Percentiles rank a stretch among this genome's conserved stretches.
These are phyloP conservation scores for Bubalus kerabau DNA, from an alignment of 2,113 vertebrate species.

Conservation along the genomic window DNA sequence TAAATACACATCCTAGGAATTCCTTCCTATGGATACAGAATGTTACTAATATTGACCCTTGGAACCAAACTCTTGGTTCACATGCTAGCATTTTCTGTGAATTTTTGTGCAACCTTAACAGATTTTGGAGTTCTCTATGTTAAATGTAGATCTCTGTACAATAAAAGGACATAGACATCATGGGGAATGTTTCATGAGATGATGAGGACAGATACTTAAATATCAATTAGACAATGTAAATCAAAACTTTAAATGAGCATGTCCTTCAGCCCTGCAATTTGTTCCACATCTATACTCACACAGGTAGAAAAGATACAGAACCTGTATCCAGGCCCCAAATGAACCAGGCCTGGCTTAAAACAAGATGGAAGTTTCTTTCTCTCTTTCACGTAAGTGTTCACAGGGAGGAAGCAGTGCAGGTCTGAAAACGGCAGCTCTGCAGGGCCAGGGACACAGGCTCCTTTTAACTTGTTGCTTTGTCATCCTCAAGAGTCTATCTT, in stretches of 20 bases:
- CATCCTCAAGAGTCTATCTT: neutral
- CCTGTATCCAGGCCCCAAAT: neutral
- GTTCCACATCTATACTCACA: neutral
- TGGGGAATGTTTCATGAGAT: neutral
- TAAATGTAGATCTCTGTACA: neutral
- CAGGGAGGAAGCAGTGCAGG: too few relatives aligned
- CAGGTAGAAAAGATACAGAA: neutral
- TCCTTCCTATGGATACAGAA: conserved; percentile 24
- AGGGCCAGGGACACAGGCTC: neutral
- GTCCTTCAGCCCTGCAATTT: neutral
- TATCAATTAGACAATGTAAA: neutral
- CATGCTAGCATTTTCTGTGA: neutral
- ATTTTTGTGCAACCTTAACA: neutral
- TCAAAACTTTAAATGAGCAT: neutral
- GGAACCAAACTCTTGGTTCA: neutral
- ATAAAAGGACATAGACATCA: neutral
- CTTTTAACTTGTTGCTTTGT: neutral
- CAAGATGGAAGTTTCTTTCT: neutral
- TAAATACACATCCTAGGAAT: neutral
- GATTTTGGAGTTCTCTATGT: neutral
- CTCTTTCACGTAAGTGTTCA: neutral
- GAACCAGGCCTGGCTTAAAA: neutral
- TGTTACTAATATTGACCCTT: neutral
- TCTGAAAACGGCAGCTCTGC: neutral
- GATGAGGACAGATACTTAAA: neutral